Evolutionary conservation across 2,113 vertebrate species (phyloP).

Genomic region (Petrocephalus zakoni): DNA sequence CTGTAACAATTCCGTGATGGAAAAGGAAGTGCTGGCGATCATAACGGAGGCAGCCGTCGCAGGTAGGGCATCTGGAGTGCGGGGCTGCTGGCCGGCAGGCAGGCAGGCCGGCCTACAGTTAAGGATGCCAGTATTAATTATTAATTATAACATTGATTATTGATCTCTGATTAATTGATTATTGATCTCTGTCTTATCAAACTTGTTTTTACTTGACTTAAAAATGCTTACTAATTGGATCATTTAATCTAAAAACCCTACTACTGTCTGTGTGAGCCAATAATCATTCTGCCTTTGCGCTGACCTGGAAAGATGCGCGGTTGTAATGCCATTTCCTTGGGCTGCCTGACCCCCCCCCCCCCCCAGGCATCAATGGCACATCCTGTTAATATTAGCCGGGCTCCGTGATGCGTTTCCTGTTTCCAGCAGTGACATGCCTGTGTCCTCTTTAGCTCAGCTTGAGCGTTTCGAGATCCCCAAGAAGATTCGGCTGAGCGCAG

Average conservation of each 20-base stretch:
- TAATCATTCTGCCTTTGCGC: not conserved
- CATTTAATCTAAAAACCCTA: not conserved
- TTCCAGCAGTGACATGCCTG: not conserved
- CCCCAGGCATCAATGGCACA: not conserved
- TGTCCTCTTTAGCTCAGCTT: slow-evolving; percentile 69
- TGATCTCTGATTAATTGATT: no score
- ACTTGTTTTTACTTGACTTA: not conserved
- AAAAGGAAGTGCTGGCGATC: slow-evolving; percentile 81
- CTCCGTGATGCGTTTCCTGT: not conserved
- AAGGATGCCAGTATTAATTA: no score
- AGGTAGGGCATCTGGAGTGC: no score
- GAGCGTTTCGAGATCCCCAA: slow-evolving; percentile 94
- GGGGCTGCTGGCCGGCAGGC: no score
- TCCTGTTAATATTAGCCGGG: not conserved
- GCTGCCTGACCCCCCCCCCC: not conserved
- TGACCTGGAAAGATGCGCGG: not conserved
- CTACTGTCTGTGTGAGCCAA: not conserved
- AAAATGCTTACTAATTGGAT: not conserved
- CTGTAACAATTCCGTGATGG: slow-evolving; percentile 80
- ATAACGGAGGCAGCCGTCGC: slow-evolving; percentile 79
- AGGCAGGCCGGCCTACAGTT: no score
- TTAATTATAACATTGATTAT: no score
- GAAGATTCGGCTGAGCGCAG: slow-evolving; percentile 86
- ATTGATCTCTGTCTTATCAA: not conserved
- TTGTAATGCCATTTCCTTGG: not conserved